Evolutionary conservation across 2,797 vertebrate species (phyloP).

Genomic region (Alauda arvensis): DNA sequence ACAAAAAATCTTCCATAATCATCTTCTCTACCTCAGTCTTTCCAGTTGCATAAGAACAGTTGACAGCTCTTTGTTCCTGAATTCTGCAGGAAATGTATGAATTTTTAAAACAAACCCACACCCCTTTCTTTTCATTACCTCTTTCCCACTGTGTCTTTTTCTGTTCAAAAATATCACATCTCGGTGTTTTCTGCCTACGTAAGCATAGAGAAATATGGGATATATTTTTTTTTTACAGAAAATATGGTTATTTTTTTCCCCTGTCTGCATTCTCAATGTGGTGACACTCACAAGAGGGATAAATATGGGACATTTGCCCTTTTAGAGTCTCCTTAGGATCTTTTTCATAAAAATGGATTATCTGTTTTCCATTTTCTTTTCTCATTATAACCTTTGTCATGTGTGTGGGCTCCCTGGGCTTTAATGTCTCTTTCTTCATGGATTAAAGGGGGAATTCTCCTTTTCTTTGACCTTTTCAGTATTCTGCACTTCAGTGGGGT

Average conservation of each 20-base stretch:
- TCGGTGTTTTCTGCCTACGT: not conserved
- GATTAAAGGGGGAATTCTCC: slow-evolving; percentile 38
- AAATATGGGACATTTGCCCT: slow-evolving; percentile 16
- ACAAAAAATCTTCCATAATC: not conserved
- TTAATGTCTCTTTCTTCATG: slow-evolving; percentile 29
- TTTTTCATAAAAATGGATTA: slow-evolving; percentile 47
- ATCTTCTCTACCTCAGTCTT: not conserved
- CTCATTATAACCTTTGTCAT: slow-evolving; percentile 49
- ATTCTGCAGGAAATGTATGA: not conserved
- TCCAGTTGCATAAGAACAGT: not conserved
- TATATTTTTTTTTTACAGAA: not conserved
- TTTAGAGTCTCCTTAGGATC: not conserved
- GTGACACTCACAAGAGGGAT: not conserved
- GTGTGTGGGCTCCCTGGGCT: slow-evolving; percentile 9
- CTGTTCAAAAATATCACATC: not conserved
- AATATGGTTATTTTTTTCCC: not conserved
- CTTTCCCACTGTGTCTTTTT: not conserved
- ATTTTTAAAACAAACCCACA: slow-evolving; percentile 14
- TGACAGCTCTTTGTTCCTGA: not conserved
- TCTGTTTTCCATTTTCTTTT: slow-evolving; percentile 34
- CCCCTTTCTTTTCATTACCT: not conserved
- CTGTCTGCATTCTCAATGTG: not conserved
- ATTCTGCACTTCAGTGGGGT: slow-evolving; percentile 45
- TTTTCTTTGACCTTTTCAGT: slow-evolving; percentile 61
- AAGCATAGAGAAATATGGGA: not conserved